Conservation (phyloP, 2,113 vertebrate genomes). For the Myotis brandtii region DNA sequence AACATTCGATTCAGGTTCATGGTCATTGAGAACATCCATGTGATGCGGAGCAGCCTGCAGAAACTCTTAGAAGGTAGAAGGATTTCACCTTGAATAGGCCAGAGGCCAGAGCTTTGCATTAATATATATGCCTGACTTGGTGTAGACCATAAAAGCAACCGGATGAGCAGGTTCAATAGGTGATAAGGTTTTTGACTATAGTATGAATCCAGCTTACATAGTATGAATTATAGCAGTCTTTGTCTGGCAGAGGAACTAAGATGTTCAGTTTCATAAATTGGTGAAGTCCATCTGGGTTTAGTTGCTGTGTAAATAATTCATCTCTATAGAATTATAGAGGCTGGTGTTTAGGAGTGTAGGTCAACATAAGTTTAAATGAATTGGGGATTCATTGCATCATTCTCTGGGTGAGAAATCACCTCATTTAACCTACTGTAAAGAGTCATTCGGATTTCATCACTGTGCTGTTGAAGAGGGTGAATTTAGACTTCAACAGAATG, state of each 20-base stretch:
- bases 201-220: not conserved
- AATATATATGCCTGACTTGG: not conserved
- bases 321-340: slow-evolving; percentile 34
- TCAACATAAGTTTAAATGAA: slow-evolving; percentile 15
- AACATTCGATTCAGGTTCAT: slow-evolving; percentile 91
- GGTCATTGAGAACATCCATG: slow-evolving; percentile 92
- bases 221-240: slow-evolving; percentile 15
- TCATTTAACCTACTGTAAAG: not conserved
- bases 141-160: slow-evolving; percentile 28
- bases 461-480: not conserved
- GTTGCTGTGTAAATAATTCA: not conserved
- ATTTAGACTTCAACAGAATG: slow-evolving; percentile 23
- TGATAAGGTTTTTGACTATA: not conserved
- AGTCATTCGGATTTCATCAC: not conserved
- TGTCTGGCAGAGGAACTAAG: not conserved
- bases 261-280: not conserved
- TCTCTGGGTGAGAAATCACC: not conserved
- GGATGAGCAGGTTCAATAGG: not conserved
- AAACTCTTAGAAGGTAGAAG: slow-evolving; percentile 89
- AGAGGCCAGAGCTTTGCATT: not conserved
- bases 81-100: not conserved
- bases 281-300: not conserved
- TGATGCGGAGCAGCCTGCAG: slow-evolving; percentile 90
- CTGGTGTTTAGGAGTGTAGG: not conserved
- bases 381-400: slow-evolving; percentile 10